Conservation (phyloP, 2,113 vertebrate species). For the Rhynchomys soricoides region DNA sequence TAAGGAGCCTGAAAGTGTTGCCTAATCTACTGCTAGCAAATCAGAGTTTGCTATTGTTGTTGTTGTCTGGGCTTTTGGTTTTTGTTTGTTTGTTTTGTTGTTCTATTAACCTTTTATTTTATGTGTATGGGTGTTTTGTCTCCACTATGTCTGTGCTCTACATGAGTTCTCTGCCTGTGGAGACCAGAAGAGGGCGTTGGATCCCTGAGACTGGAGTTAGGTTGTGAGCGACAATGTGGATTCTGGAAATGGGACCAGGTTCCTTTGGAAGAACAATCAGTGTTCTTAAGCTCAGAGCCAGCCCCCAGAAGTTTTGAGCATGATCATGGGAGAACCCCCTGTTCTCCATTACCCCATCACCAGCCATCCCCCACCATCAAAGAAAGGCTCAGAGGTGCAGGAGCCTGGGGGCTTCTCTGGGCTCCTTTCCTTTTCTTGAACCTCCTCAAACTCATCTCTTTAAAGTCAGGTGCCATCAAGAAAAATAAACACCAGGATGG, state of each 20-base stretch:
- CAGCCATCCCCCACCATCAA: neutral
- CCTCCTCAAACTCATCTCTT: neutral
- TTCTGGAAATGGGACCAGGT: neutral
- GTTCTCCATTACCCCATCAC: neutral
- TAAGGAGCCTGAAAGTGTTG: neutral
- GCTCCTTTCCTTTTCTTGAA: neutral
- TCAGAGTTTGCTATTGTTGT: neutral
- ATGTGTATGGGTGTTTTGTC: neutral
- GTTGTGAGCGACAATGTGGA: neutral
- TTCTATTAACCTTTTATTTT: neutral
- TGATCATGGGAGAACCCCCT: neutral
- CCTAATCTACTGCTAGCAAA: neutral
- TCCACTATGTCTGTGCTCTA: neutral
- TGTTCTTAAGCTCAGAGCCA: neutral
- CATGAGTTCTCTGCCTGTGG: neutral
- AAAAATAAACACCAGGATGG: neutral
- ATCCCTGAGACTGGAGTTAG: neutral
- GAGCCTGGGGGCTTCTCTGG: neutral
- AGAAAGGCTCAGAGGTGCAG: neutral
- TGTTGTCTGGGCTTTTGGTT: neutral
- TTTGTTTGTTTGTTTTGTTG: neutral
- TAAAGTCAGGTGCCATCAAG: neutral
- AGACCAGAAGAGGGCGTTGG: neutral
- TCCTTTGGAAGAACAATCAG: too few relatives aligned
- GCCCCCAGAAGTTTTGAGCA: neutral